Evolutionary conservation across 2,113 vertebrate genomes (phyloP).

Genomic region (Nipponia nippon): DNA sequence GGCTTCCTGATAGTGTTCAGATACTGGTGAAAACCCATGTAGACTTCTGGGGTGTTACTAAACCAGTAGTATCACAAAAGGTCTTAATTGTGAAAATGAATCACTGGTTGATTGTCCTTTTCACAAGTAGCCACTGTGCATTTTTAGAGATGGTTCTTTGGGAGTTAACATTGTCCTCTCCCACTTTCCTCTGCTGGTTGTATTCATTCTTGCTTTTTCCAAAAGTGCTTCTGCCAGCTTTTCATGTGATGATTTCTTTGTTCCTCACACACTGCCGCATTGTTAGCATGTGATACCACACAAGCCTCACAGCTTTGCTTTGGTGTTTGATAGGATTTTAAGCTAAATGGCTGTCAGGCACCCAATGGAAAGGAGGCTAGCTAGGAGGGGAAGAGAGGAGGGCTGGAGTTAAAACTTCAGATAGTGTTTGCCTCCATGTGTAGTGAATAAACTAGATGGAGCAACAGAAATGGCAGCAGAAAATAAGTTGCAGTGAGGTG

Average conservation of each 20-base stretch:
- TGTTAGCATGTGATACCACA: slow-evolving; percentile 66
- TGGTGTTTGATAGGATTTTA: slow-evolving; percentile 57
- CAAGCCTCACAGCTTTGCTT: slow-evolving; percentile 55
- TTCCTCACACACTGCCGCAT: slow-evolving; percentile 77
- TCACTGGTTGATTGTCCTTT: background rate
- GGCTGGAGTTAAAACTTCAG: slow-evolving; percentile 18
- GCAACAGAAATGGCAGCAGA: background rate
- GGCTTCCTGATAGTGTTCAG: background rate
- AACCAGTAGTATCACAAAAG: background rate
- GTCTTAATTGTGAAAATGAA: background rate
- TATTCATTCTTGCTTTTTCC: slow-evolving; percentile 69
- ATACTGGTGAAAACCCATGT: background rate
- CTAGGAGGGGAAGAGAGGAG: background rate
- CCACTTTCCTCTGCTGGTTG: slow-evolving; percentile 49
- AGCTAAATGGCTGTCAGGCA: slow-evolving; percentile 51
- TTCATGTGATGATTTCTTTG: slow-evolving; percentile 76
- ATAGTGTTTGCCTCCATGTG: background rate
- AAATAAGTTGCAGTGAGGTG: background rate
- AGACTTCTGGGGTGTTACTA: background rate
- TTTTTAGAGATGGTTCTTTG: slow-evolving; percentile 4
- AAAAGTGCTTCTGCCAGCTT: slow-evolving; percentile 67
- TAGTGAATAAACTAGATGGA: background rate
- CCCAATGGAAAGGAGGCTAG: slow-evolving; percentile 23
- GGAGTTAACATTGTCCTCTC: slow-evolving; percentile 34
- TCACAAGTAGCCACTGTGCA: background rate